Evolutionary conservation across 2,888 invertebrate genomes (phyloP), one percentile per base, ranked within the genome.

Genomic region (Palloptera scutellata): DNA sequence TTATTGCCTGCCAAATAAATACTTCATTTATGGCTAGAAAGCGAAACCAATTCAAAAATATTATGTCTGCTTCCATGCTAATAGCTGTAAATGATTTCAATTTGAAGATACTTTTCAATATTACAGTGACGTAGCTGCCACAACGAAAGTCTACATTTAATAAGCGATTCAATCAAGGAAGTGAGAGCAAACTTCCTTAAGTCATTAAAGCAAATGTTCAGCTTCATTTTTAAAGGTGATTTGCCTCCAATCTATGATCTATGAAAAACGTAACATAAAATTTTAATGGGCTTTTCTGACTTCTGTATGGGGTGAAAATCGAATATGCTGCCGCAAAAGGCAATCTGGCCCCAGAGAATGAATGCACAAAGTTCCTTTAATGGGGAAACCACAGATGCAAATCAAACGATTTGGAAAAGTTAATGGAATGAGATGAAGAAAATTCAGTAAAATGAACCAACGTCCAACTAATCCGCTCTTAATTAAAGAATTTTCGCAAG

Each of bases 391-490:
- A 76, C 82, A 81, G 83, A 81, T 81, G 81, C 78, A 81, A 80
- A 82, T 82, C 81, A 78, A n/a, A 57, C 15, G 15, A 15, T 40
- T n/a, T 57, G 6, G 12, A 57, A 57, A 20, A 40, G 40, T 40
- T 57, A 13, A 43, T 42, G 42, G 10, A 42, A 20, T 43, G 42
- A 11, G 1, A 10, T 9, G 12, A 15, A 13, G 40, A 41, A 61
- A 51, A 40, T 48, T 51, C 61, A 30, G 17, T 53, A 62, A 66
- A 65, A 40, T 59, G 51, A 68, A 66, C 62, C 61, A 59, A 55
- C 58, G 61, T 81, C 79, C 81, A 79, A 81, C 78, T 81, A 79
- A 83, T 83, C 83, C 79, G 78, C 76, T 81, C 83, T 84, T 83
- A 84, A 83, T 83, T 84, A 83, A 83, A 83, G 83, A 78, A 79